phyloP scores from a whole-genome alignment of 2,113 vertebrate species.

The Monarcha castaneiventris region DNA sequence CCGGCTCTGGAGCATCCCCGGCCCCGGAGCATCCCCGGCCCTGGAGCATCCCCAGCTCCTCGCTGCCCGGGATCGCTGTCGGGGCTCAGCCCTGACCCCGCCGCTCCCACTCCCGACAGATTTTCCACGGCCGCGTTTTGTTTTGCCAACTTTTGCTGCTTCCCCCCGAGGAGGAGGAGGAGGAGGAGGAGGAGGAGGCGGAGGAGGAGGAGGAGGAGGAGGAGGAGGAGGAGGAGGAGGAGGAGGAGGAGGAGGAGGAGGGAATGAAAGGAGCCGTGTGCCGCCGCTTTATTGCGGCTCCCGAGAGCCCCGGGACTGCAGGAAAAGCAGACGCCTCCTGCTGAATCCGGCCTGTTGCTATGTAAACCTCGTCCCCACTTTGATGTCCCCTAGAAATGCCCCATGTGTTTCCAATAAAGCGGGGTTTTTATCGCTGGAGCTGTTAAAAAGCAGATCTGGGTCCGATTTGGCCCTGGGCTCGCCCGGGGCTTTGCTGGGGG shows the following conservation, averaged over 20 bases:
- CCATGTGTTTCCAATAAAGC: constrained; percentile 69
- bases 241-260: neutral
- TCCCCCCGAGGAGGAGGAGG: too few species aligned
- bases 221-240: too few species aligned
- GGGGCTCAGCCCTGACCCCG: too few species aligned
- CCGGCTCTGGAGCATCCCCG: too few species aligned
- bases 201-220: too few species aligned
- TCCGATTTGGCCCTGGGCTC: neutral
- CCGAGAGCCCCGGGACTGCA: constrained; percentile 13
- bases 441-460: constrained; percentile 41
- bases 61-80: too few species aligned
- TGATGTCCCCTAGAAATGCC: constrained; percentile 59
- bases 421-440: constrained; percentile 29
- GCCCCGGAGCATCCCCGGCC: too few species aligned
- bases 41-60: too few species aligned
- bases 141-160: constrained; percentile 34
- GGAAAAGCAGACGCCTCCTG: constrained; percentile 61
- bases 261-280: constrained; percentile 20
- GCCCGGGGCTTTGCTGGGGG: neutral
- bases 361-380: constrained; percentile 56
- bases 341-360: constrained; percentile 55
- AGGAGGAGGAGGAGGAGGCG: too few species aligned
- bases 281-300: constrained; percentile 5
- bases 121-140: too few species aligned
- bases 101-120: too few species aligned